Base-by-base conservation (phyloP, 2,888 invertebrate species). In the Conistra vaccinii region DNA sequence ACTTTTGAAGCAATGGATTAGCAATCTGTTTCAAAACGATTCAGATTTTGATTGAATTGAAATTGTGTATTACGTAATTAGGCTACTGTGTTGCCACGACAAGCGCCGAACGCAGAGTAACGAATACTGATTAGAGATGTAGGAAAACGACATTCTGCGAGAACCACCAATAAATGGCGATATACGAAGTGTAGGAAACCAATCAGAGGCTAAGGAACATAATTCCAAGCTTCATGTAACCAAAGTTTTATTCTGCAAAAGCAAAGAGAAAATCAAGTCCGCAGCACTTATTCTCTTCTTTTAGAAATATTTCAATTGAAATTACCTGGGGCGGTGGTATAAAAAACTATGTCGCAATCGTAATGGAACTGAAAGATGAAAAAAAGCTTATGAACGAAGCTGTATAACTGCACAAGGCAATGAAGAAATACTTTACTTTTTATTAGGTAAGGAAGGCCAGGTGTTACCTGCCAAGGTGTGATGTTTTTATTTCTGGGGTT, bases 281-380 rank as follows among this genome's bases (percentile, higher is more conserved):
- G 12, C 39, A 48, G 55, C 29, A 53, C 17, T 75, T 65, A 53
- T 45, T 58, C 1, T 62, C 12, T 71, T 73, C 26, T 58, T 55
- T 67, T 14, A 55, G 12, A 60, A 79, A 45, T n/a, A 51, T 69
- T 68, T 63, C 26, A 32, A 70, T 66, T 58, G 68, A 70, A 63
- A 71, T 74, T 69, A 66, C 69, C 55, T 68, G 45, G 12, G 45
- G 4, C 14, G 1, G 32, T 14, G 32, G 20, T 62, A 57, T 69
- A 58, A 39, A 57, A 69, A 61, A 72, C 62, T 45, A 63, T 65
- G 55, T 63, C 32, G 14, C 39, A n/a, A 51, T 55, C 29, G 35
- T 55, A 66, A 76, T 66, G 61, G 51, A 55, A 76, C 32, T 69
- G 57, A 69, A 80, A 62, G 29, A 63, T 45, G 45, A 66, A 69